Percentiles rank a stretch among this genome's conserved stretches.
phyloP scores from a whole-genome alignment of 1,140 invertebrate species.

The Argopecten irradians region DNA sequence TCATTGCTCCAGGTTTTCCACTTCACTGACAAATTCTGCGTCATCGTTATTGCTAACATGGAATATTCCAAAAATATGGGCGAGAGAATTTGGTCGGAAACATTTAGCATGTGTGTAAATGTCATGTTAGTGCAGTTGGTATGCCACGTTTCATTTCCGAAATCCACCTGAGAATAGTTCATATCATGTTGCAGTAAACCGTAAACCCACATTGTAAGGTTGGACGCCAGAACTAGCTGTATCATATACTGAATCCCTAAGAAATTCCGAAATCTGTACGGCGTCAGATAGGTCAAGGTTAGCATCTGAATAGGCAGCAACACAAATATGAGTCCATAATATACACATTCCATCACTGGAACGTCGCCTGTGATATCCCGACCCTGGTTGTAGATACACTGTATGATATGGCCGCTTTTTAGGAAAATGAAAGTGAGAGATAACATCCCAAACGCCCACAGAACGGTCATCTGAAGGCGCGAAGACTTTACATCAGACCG shows the following conservation, averaged over 20 bases:
- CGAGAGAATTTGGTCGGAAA: neutral
- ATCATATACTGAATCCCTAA: neutral
- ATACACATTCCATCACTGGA: neutral
- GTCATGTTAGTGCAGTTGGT: neutral
- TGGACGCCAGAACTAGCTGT: neutral
- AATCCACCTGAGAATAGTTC: neutral
- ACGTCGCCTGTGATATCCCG: neutral
- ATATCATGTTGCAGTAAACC: neutral
- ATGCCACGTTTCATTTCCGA: neutral
- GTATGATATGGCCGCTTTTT: neutral
- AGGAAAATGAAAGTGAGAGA: neutral
- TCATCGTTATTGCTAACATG: neutral
- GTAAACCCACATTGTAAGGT: neutral
- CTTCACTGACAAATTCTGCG: neutral
- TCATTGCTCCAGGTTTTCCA: neutral
- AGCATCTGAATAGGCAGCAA: neutral
- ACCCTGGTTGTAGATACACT: neutral
- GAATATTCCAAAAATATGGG: constrained; percentile 2
- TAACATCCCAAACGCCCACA: neutral
- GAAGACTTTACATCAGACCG: neutral
- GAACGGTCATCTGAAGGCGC: neutral
- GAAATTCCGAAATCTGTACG: neutral
- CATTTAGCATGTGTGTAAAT: neutral
- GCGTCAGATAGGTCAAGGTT: neutral
- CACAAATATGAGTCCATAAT: neutral